Base-by-base conservation (phyloP, 2,113 vertebrate genomes). In the Formicarius rufipectus region DNA sequence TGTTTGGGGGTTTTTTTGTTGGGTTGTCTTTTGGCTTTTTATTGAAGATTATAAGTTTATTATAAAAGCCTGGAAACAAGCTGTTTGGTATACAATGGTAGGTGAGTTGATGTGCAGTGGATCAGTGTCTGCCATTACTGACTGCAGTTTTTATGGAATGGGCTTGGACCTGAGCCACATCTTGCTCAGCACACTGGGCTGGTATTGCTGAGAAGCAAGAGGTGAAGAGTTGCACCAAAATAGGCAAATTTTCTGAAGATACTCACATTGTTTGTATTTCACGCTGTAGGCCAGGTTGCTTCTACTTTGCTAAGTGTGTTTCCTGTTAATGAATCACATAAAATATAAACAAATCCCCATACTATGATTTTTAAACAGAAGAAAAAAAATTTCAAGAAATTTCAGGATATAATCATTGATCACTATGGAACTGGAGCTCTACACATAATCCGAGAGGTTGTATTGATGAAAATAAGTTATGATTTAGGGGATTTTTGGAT, bases 101-200 rank as follows among this genome's bases (percentile, higher is more conserved):
- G 23, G 8, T 2, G 4, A 73, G 30, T 56, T 0, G 0, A 25
- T 63, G 33, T 81, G 50, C 33, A 62, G 5, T 31, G n/a, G n/a
- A 55, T 84, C 14, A 4, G 28, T 68, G 8, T 66, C 7, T 84
- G 27, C 68, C 35, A 13, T 53, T 74, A 63, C 2, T 81, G 39
- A 11, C 13, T 80, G 37, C 27, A 75, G 23, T 39, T 94, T 89
- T 60, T 56, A 49, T 60, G 50, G 74, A 81, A 45, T 0, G 2
- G 40, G 6, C 25, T 77, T 80, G 33, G 23, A 25, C 37, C 24
- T 10, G 6, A 45, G 35, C 50, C 2, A 12, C 12, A 35, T 88
- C 44, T 64, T 60, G 31, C 50, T 86, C 45, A 87, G 58, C 27
- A 14, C 21, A n/a, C 21, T 69, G 25, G 24, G 15, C 13, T 67